Percentiles rank a stretch among this genome's conserved stretches.
These are phyloP conservation scores for Cheiracanthium punctorium DNA, from an alignment of 2,888 invertebrate species.

Conservation along the genomic window DNA sequence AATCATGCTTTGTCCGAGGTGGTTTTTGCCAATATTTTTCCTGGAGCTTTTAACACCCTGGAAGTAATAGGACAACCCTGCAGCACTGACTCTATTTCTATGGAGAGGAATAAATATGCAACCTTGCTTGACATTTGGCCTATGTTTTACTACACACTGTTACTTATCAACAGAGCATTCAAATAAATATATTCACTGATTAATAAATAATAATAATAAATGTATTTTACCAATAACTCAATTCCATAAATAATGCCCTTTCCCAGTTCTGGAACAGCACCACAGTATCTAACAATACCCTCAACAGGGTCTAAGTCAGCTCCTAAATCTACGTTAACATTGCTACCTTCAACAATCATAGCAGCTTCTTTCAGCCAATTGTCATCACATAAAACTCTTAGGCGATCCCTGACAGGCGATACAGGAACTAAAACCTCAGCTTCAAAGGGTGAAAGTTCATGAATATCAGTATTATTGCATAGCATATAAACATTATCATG, in stretches of 20 bases:
- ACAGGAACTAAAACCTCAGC: slow-evolving; percentile 68
- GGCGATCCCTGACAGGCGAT: slow-evolving; percentile 64
- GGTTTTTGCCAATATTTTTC: too few relatives aligned
- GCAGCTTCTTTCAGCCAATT: slow-evolving; percentile 62
- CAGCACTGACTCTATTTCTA: too few relatives aligned
- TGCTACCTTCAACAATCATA: slow-evolving; percentile 66
- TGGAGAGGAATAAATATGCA: too few relatives aligned
- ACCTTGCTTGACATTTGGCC: too few relatives aligned
- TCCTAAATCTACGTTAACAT: slow-evolving; percentile 67
- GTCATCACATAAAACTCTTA: slow-evolving; percentile 54
- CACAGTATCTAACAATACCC: slow-evolving; percentile 67
- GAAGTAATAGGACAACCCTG: too few relatives aligned
- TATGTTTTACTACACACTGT: too few relatives aligned
- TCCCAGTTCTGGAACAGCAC: slow-evolving; percentile 68
- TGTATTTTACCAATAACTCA: slow-evolving; percentile 59
- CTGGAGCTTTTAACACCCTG: too few relatives aligned
- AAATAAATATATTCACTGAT: too few relatives aligned
- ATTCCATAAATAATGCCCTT: slow-evolving; percentile 67
- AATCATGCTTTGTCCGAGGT: too few relatives aligned
- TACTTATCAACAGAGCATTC: too few relatives aligned
- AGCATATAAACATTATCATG: slow-evolving; percentile 65
- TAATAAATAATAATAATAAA: too few relatives aligned
- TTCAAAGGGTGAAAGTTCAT: slow-evolving; percentile 65
- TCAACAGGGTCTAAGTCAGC: slow-evolving; percentile 60
- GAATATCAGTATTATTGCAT: slow-evolving; percentile 49